These are phyloP conservation scores for Rhinophrynus dorsalis DNA, from an alignment of 2,797 vertebrate species.

Conservation along the genomic window DNA sequence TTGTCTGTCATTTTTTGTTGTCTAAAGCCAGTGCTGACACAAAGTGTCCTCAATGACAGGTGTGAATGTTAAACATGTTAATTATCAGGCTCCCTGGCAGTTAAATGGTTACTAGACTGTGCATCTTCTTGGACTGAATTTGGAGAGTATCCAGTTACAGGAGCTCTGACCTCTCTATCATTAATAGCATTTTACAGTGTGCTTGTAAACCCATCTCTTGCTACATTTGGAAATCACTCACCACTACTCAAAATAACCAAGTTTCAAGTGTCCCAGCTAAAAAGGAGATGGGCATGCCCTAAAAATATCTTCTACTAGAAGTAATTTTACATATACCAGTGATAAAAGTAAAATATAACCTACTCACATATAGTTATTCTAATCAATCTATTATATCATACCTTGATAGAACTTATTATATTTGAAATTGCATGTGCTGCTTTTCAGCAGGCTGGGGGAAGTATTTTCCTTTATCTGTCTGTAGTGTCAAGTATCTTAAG, in stretches of 20 bases:
- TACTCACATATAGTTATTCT: no score
- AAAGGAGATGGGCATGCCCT: constrained; percentile 51
- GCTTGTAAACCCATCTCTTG: constrained; percentile 47
- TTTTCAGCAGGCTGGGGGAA: no score
- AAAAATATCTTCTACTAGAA: neutral
- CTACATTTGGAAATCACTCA: constrained; percentile 34
- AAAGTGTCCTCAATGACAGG: constrained; percentile 35
- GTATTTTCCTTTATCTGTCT: no score
- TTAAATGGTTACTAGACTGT: constrained; percentile 44
- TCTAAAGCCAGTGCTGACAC: constrained; percentile 17
- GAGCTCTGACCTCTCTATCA: constrained; percentile 51
- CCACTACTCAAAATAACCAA: constrained; percentile 52
- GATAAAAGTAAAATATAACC: no score
- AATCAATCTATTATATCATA: no score
- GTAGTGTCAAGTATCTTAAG: no score
- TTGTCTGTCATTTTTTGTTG: neutral
- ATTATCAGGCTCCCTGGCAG: constrained; percentile 25
- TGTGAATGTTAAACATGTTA: constrained; percentile 51
- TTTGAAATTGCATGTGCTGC: no score
- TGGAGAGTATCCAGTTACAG: constrained; percentile 61
- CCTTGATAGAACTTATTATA: no score
- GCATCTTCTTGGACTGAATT: constrained; percentile 51
- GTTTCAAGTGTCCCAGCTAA: constrained; percentile 40
- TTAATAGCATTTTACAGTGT: constrained; percentile 54
- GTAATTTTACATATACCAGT: neutral